Base-by-base conservation (phyloP, 1,140 invertebrate genomes). In the Phocides pigmalion region DNA sequence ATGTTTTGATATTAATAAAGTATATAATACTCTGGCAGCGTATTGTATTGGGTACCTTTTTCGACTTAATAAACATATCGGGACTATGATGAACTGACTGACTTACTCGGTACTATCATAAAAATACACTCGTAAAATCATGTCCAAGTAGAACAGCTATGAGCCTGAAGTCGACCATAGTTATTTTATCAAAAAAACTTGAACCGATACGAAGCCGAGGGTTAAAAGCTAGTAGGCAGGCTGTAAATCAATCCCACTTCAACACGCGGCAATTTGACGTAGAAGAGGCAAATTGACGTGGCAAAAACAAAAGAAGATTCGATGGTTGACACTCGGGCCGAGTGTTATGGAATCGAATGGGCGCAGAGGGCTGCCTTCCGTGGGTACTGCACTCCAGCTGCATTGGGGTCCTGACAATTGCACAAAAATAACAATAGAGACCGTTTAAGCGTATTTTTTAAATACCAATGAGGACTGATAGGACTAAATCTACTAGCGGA, bases 311-410 rank as follows among this genome's bases (percentile, higher is more conserved):
- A 68, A 68, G 51, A 63, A 56, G 39, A 4, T 39, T 14, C 46
- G 17, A 20, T 19, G 32, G 44, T 64, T 68, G 41, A 62, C 25
- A 39, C 22, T 56, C 16, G 53, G 35, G 35, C 41, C 25, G 41
- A 73, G 66, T 68, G 62, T 71, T 71, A 73, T 75, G 68, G 72
- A 56, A 15, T 46, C 49, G 49, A 64, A 64, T 66, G 63, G 50
- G 19, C 15, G 47, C 51, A 50, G 66, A 68, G 70, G 63, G 62
- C 16, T 58, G 19, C 47, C 70, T 81, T 81, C 79, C 79, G 79
- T 79, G 42, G 66, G 69, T 66, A 63, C 39, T 70, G 68, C 79
- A 73, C 76, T 81, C 49, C 12, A 68, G 25, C 54, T 72, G 68
- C 72, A 70, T 73, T 72, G 54, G 50, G n/a, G 14, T 11, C 22